Evolutionary conservation across 2,797 vertebrate genomes (phyloP).

Genomic region (Micromesistius poutassou): DNA sequence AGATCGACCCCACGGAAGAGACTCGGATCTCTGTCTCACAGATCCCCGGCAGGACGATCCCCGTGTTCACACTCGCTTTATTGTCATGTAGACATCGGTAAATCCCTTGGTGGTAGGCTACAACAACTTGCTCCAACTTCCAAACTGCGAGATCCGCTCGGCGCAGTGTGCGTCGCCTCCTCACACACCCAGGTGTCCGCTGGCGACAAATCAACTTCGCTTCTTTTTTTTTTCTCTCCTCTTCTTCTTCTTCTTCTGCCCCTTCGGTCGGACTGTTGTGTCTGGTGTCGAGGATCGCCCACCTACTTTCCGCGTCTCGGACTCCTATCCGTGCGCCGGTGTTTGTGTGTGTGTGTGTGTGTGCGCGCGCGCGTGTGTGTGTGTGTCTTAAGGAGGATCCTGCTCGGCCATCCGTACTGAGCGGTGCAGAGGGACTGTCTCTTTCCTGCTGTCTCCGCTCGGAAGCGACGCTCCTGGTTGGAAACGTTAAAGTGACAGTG

Average conservation of each 20-base stretch:
- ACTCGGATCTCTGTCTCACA: background rate
- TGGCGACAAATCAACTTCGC: conserved; percentile 61
- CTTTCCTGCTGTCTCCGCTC: conserved; percentile 59
- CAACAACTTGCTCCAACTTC: conserved; percentile 67
- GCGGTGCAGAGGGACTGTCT: conserved; percentile 62
- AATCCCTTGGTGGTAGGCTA: conserved; percentile 19
- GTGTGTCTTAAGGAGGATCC: conserved; percentile 67
- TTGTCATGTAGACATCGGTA: conserved; percentile 29
- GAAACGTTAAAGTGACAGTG: conserved; percentile 88
- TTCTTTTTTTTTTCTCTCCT: conserved; percentile 42
- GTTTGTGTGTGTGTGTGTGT: conserved; percentile 38
- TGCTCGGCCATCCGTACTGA: conserved; percentile 64
- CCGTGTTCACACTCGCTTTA: conserved; percentile 29
- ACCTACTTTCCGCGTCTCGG: conserved; percentile 40
- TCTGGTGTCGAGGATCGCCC: conserved; percentile 44
- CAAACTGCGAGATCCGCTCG: conserved; percentile 45
- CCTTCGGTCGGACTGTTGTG: conserved; percentile 9
- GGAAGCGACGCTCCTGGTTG: conserved; percentile 78
- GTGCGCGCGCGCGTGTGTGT: conserved; percentile 2
- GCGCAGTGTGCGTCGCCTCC: conserved; percentile 35
- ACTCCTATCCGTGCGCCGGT: conserved; percentile 27
- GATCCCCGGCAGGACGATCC: conserved; percentile 30
- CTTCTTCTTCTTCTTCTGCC: background rate
- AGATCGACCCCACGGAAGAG: conserved; percentile 7
- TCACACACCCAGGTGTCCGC: conserved; percentile 68